Evolutionary conservation across 1,140 invertebrate genomes (phyloP), one percentile per base, ranked within the genome.

Genomic region (Teleopsis dalmanni): DNA sequence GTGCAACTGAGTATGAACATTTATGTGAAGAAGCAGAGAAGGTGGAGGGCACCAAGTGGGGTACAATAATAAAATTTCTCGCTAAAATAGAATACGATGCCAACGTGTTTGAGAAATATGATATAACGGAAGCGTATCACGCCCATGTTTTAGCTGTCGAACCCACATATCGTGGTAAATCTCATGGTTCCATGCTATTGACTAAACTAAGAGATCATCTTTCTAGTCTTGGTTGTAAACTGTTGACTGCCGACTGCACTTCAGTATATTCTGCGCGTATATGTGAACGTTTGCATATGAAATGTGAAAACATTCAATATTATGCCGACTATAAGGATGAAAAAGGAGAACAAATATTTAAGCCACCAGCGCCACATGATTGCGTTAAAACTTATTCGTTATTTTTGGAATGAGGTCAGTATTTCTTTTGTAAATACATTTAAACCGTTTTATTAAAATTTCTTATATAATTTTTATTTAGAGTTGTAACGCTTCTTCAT

Each of bases 211-310:
- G 33, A 18, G 21, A 41, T 4, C 18, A 33, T 16, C 47, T n/a
- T 2, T 40, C 31, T 23, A n/a, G 29, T 7, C 42, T 50, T 14
- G 35, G 27, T 3, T 56, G 48, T 25, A 31, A 40, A 7, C 3
- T 56, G 13, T 4, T 65, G 7, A 51, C 51, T 35, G 31, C 29
- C 14, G 63, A 66, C 48, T 66, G 63, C 43, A 59, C 57, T 14
- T 65, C 60, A 25, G 14, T 55, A 25, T 66, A 60, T 38, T 63
- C 60, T 4, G 53, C 56, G 8, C 47, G 50, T 1, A 23, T 66
- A 9, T 31, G 53, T 33, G 26, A 55, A 13, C 55, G 58, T 1
- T 25, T 66, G 6, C 51, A 50, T 33, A 60, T 48, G 33, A 47
- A 63, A 11, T 45, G 56, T 21, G 27, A 58, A 16, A 53, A 57